A percentile compares a stretch with the other conserved stretches of the same genome.
Evolutionary conservation across 2,113 vertebrate genomes (phyloP).

Genomic region (Dasyornis broadbenti): DNA sequence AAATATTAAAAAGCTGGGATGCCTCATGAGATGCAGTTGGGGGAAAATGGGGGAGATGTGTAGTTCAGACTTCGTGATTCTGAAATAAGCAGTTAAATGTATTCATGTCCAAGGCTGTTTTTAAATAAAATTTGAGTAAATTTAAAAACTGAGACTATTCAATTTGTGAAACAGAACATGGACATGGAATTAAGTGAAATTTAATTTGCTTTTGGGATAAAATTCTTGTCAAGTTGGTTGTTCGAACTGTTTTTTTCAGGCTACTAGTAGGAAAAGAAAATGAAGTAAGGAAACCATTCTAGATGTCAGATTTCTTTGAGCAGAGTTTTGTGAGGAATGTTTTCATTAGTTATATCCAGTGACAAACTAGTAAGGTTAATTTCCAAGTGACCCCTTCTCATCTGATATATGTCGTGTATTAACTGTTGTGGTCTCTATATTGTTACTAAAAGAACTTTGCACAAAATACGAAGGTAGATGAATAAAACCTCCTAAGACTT

Average conservation of each 20-base stretch:
- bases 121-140: not conserved
- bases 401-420: not conserved
- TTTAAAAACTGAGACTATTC: not conserved
- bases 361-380: not conserved
- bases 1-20: conserved; percentile 40
- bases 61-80: not conserved
- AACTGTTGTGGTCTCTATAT: not conserved
- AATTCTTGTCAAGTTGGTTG: not conserved
- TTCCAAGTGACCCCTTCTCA: not conserved
- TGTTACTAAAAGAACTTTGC: not conserved
- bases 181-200: not conserved
- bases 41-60: not conserved
- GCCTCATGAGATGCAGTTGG: not conserved
- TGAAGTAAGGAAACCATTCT: not conserved
- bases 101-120: not conserved
- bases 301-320: not conserved
- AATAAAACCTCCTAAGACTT: not conserved
- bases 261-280: not conserved
- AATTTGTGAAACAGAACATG: not conserved
- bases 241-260: not conserved
- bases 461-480: not conserved
- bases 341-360: not conserved
- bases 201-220: not conserved
- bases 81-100: not conserved
- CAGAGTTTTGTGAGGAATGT: not conserved